Evolutionary conservation across 2,888 invertebrate species (phyloP).

Genomic region (Dasysyrphus tricinctus): DNA sequence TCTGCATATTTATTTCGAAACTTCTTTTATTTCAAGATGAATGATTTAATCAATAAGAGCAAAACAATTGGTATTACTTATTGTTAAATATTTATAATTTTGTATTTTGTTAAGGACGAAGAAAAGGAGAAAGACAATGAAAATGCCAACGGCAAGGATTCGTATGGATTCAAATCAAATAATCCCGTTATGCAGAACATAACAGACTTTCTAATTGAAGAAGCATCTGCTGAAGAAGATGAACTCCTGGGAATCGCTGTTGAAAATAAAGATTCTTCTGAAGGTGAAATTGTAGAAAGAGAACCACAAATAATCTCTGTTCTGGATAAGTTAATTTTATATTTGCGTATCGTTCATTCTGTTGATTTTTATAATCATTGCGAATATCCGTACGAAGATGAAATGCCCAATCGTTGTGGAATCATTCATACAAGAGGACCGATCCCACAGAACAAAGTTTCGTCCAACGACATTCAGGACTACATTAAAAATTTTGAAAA

Average conservation of each 20-base stretch:
- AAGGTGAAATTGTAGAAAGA: conserved; percentile 86
- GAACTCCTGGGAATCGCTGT: conserved; percentile 90
- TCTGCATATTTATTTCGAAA: too few species aligned
- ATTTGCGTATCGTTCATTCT: conserved; percentile 98
- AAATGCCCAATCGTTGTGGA: conserved; percentile 99
- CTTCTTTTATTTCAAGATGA: too few species aligned
- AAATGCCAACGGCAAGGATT: conserved; percentile 59
- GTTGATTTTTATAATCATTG: conserved; percentile 99
- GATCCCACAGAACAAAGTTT: conserved; percentile 91
- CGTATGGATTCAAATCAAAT: conserved; percentile 89
- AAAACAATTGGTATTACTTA: neutral
- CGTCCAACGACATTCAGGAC: conserved; percentile 85
- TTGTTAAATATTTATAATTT: neutral
- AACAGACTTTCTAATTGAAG: conserved; percentile 98
- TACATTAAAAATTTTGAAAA: conserved; percentile 92
- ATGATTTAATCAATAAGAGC: too few species aligned
- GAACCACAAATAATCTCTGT: conserved; percentile 90
- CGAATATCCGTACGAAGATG: conserved; percentile 99
- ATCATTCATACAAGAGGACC: conserved; percentile 98
- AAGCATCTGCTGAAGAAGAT: conserved; percentile 99
- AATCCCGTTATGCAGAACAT: conserved; percentile 98
- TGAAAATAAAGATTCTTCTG: conserved; percentile 83
- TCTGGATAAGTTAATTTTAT: conserved; percentile 92
- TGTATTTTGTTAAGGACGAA: conserved; percentile 44
- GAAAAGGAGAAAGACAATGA: conserved; percentile 42